Evolutionary conservation across 92 coral and sea anemone genomes (phyloP).

Genomic region (Epizoanthus illoricatus): DNA sequence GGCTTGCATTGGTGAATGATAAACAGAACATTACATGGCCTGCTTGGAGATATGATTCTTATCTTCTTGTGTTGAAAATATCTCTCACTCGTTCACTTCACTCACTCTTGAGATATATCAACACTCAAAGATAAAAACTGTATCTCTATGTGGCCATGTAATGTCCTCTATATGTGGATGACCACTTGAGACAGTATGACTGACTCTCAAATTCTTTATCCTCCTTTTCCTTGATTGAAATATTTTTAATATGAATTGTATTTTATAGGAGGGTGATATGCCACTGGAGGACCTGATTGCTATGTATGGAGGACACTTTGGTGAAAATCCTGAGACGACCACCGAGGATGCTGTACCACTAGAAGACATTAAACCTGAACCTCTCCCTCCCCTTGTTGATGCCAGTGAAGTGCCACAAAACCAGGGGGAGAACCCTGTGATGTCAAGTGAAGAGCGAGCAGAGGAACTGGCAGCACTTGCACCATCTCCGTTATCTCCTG

Average conservation of each 20-base stretch:
- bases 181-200: no score
- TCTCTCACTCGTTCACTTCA: no score
- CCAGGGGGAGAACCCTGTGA: conserved; percentile 14
- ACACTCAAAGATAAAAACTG: no score
- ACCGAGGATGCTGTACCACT: conserved; percentile 62
- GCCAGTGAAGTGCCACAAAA: conserved; percentile 49
- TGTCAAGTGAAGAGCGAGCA: conserved; percentile 13
- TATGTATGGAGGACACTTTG: conserved; percentile 82
- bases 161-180: no score
- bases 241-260: neutral
- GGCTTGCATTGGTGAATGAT: no score
- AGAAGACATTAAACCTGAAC: conserved; percentile 91
- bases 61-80: no score
- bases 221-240: no score
- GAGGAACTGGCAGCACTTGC: conserved; percentile 47
- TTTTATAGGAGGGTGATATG: conserved; percentile 87
- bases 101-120: no score
- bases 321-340: conserved; percentile 59
- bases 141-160: no score
- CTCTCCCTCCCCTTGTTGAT: conserved; percentile 84
- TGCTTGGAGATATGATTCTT: no score
- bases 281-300: conserved; percentile 92
- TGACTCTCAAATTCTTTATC: no score
- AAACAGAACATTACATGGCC: no score
- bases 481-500: conserved; percentile 64